Conservation (phyloP, 2,797 vertebrate species). For the Buceros bicornis region DNA sequence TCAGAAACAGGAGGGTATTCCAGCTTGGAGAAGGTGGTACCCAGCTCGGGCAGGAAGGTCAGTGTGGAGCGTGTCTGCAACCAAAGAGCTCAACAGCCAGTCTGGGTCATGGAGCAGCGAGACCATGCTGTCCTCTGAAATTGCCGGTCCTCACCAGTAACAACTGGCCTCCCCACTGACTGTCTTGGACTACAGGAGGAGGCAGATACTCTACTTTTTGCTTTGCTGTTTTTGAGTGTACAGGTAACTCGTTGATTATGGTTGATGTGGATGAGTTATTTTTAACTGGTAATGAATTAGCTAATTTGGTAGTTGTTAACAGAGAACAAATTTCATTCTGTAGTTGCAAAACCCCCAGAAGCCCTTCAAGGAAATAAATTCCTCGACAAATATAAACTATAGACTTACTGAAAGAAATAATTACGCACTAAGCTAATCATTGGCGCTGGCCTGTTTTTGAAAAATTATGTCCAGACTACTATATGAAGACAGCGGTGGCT, state of each 20-base stretch:
- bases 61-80: neutral
- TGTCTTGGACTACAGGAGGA: neutral
- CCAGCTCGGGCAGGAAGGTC: neutral
- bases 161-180: neutral
- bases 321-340: conserved; percentile 11
- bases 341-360: neutral
- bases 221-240: neutral
- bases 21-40: neutral
- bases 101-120: neutral
- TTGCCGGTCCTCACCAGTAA: neutral
- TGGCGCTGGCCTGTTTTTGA: neutral
- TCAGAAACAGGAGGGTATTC: neutral
- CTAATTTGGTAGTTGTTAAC: conserved; percentile 10
- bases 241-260: neutral
- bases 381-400: neutral
- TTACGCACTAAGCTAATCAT: neutral
- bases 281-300: neutral
- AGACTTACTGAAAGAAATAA: neutral
- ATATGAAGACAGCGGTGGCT: neutral
- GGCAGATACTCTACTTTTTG: neutral
- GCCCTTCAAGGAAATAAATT: neutral
- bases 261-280: neutral
- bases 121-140: neutral
- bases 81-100: neutral
- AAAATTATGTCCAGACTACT: neutral